These are phyloP conservation scores for Catharus minimus DNA, from an alignment of 2,113 vertebrate species.

Conservation along the genomic window DNA sequence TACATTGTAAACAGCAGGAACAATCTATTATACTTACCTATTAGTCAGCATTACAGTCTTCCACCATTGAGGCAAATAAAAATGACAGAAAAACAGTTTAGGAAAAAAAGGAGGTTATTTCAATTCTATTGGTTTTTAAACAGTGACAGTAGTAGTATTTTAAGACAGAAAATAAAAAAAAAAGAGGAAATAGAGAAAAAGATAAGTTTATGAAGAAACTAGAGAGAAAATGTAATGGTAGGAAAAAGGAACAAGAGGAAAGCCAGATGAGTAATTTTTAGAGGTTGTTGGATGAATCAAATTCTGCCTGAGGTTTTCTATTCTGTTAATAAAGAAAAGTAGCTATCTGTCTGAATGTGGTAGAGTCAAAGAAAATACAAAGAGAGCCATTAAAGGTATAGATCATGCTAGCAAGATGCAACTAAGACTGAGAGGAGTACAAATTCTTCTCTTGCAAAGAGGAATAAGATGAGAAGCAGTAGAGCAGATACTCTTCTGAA, in stretches of 20 bases:
- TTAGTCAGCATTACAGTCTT: background rate
- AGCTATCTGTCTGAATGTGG: background rate
- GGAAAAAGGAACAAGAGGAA: background rate
- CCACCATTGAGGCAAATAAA: background rate
- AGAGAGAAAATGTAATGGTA: background rate
- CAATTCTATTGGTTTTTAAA: background rate
- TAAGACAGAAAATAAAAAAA: background rate
- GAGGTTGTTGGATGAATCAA: background rate
- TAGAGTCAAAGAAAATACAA: background rate
- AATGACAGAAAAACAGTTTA: background rate
- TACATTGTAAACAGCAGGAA: background rate
- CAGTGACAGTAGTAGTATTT: background rate
- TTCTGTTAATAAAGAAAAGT: background rate
- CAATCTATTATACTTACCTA: background rate
- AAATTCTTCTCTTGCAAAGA: background rate
- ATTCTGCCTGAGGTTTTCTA: background rate
- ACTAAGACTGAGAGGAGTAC: background rate
- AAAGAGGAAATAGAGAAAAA: background rate
- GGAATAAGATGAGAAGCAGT: background rate
- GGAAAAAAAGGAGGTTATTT: background rate
- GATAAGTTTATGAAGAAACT: background rate
- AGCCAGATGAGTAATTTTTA: background rate
- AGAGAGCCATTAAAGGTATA: background rate
- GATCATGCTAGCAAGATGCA: background rate
- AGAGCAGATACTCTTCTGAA: background rate